A percentile compares a stretch with the other conserved stretches of the same genome.
These are phyloP conservation scores for Drosophila biarmipes DNA, from an alignment of 1,140 invertebrate species.

Conservation along the genomic window DNA sequence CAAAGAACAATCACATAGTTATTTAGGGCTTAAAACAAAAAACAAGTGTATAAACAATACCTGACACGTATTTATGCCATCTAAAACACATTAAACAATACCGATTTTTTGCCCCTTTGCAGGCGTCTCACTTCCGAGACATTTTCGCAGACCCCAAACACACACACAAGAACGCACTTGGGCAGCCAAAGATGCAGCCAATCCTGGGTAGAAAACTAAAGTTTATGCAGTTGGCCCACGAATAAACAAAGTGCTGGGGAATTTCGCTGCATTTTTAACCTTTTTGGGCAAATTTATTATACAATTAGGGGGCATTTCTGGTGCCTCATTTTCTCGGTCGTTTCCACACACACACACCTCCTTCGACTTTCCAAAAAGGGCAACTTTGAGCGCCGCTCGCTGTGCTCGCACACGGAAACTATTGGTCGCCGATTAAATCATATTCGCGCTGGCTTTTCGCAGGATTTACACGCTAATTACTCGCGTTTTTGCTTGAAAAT, in stretches of 20 bases:
- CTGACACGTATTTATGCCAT: background rate
- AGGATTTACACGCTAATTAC: slow-evolving; percentile 3
- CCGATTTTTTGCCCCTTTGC: background rate
- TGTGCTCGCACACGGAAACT: background rate
- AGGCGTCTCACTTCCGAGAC: slow-evolving; percentile 3
- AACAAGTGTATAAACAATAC: background rate
- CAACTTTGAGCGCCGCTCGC: background rate
- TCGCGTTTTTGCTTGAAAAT: slow-evolving; percentile 48
- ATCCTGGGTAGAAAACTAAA: background rate
- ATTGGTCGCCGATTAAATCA: slow-evolving; percentile 7
- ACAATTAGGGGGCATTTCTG: slow-evolving; percentile 37
- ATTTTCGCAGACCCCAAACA: slow-evolving; percentile 1
- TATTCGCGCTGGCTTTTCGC: slow-evolving; percentile 2
- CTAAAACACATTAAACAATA: background rate
- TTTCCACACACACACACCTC: slow-evolving; percentile 22
- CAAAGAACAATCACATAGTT: background rate
- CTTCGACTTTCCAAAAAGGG: slow-evolving; percentile 21
- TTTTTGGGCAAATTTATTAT: slow-evolving; percentile 31
- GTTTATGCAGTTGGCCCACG: too few relatives aligned
- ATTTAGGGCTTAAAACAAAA: background rate
- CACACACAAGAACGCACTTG: slow-evolving; percentile 2
- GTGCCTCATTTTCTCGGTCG: slow-evolving; percentile 18
- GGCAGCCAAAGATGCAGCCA: background rate
- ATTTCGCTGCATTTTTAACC: slow-evolving; percentile 1
- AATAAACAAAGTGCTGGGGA: background rate